These are phyloP conservation scores for Epizoanthus stellaris DNA, from an alignment of 92 coral and sea anemone species.

Conservation along the genomic window DNA sequence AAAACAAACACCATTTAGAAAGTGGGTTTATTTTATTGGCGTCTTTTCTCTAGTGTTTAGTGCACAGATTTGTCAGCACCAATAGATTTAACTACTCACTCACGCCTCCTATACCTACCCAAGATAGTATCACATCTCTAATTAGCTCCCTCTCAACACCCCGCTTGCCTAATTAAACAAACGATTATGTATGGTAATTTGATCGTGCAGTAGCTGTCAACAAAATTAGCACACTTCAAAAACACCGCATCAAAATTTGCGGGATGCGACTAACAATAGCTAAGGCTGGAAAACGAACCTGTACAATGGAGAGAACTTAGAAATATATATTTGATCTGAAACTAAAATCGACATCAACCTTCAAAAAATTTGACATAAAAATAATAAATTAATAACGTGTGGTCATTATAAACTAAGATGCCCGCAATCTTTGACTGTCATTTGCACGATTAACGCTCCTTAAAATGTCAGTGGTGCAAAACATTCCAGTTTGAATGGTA, in stretches of 20 bases:
- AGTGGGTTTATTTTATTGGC: background rate
- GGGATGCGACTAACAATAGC: background rate
- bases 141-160: slow-evolving; percentile 32
- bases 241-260: slow-evolving; percentile 21
- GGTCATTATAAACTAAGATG: background rate
- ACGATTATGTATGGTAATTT: slow-evolving; percentile 47
- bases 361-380: background rate
- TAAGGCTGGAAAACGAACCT: background rate
- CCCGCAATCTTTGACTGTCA: background rate
- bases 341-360: background rate
- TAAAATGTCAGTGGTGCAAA: slow-evolving; percentile 21
- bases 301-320: too few species aligned
- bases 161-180: slow-evolving; percentile 40
- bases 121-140: slow-evolving; percentile 12
- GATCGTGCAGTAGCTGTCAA: slow-evolving; percentile 32
- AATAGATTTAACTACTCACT: background rate
- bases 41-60: slow-evolving; percentile 25
- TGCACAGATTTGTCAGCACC: slow-evolving; percentile 10
- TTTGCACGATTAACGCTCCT: slow-evolving; percentile 15
- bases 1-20: background rate
- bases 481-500: slow-evolving; percentile 16
- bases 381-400: background rate
- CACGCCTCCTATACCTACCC: slow-evolving; percentile 45
- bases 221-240: slow-evolving; percentile 31
- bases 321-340: background rate